These are phyloP conservation scores for Agelaius phoeniceus DNA, from an alignment of 2,113 vertebrate genomes.

Conservation along the genomic window DNA sequence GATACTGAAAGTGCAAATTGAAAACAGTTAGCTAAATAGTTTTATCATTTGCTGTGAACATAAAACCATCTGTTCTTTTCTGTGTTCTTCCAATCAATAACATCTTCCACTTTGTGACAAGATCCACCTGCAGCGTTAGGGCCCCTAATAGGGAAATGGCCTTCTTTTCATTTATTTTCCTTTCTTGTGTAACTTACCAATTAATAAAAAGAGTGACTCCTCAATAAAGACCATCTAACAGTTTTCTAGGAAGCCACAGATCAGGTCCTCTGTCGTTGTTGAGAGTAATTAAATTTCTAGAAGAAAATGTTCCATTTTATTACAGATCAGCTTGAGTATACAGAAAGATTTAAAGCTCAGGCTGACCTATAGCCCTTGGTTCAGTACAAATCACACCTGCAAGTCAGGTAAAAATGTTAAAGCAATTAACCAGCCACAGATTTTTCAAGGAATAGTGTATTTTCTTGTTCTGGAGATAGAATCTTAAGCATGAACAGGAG, in stretches of 20 bases:
- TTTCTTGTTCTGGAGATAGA: neutral
- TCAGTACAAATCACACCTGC: neutral
- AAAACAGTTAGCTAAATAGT: conserved; percentile 10
- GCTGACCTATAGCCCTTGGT: neutral
- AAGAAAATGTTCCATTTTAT: neutral
- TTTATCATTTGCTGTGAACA: conserved; percentile 25
- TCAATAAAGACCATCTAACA: neutral
- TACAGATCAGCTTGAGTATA: neutral
- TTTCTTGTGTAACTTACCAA: neutral
- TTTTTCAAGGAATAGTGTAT: neutral
- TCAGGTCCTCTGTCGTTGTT: neutral
- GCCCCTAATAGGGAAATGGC: neutral
- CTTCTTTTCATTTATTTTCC: neutral
- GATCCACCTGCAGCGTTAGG: neutral
- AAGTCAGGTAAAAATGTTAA: neutral
- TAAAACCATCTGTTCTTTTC: neutral
- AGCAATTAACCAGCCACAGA: neutral
- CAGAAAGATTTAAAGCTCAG: neutral
- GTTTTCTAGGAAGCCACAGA: neutral
- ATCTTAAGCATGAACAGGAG: neutral
- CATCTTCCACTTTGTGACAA: neutral
- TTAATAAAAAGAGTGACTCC: neutral
- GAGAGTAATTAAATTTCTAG: neutral
- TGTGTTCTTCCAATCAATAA: conserved; percentile 18
- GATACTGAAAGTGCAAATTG: conserved; percentile 28